Conservation (phyloP, 2,113 vertebrate species). For the Fulmarus glacialis region DNA sequence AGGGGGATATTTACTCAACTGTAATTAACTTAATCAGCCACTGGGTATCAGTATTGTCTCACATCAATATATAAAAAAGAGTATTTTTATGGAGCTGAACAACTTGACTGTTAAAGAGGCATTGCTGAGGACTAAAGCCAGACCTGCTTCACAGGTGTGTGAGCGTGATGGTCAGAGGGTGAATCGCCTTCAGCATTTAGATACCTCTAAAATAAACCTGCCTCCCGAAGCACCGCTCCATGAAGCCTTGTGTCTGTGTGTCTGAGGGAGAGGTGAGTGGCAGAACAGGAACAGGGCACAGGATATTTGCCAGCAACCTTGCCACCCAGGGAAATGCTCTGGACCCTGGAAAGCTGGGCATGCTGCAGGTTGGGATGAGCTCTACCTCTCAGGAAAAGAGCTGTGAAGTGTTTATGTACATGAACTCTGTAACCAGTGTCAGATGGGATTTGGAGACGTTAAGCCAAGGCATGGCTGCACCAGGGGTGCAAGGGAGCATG, state of each 20-base stretch:
- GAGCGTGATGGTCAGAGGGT: not conserved
- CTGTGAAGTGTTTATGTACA: not conserved
- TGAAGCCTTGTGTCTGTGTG: not conserved
- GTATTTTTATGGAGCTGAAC: slow-evolving; percentile 12
- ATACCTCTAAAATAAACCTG: not conserved
- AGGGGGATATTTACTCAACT: slow-evolving; percentile 50
- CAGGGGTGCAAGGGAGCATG: fast-evolving
- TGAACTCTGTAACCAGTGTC: not conserved
- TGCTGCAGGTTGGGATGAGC: not conserved
- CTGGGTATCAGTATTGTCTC: slow-evolving; percentile 72
- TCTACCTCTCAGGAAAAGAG: not conserved
- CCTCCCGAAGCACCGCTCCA: fast-evolving
- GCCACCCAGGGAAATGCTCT: not conserved
- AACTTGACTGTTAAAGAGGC: not conserved
- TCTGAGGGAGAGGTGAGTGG: not conserved
- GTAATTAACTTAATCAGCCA: slow-evolving; percentile 73
- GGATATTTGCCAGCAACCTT: fast-evolving
- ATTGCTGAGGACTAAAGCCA: not conserved
- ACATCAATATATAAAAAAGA: slow-evolving; percentile 19
- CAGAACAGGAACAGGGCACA: fast-evolving
- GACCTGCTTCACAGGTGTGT: not conserved
- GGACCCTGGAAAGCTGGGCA: not conserved
- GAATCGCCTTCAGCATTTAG: not conserved
- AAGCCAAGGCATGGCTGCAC: not conserved
- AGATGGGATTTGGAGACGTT: fast-evolving